These are phyloP conservation scores for Perizoma affinitatum DNA, from an alignment of 2,888 invertebrate genomes.

Conservation along the genomic window DNA sequence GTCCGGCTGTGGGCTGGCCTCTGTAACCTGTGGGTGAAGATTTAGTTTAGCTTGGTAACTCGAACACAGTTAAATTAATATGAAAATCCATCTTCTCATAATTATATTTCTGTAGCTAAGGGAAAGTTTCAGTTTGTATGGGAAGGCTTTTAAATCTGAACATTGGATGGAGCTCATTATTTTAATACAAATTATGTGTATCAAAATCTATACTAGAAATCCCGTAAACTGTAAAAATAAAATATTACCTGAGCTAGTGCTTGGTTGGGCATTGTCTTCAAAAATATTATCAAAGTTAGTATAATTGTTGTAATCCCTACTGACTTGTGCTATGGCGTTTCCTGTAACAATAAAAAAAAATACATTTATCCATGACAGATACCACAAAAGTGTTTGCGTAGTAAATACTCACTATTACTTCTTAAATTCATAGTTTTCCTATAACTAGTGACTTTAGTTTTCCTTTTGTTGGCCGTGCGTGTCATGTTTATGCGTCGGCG, in stretches of 20 bases:
- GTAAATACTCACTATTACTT: constrained; percentile 59
- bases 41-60: constrained; percentile 5
- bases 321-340: constrained; percentile 28
- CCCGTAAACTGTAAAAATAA: not conserved
- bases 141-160: too few species aligned
- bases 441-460: constrained; percentile 72
- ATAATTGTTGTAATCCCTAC: constrained; percentile 35
- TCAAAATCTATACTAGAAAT: too few species aligned
- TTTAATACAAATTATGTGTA: too few species aligned
- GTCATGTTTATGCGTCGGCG: constrained; percentile 72
- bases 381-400: too few species aligned
- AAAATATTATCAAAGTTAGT: constrained; percentile 58
- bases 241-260: constrained; percentile 85
- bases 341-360: constrained; percentile 21
- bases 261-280: constrained; percentile 84
- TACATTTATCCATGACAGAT: not conserved
- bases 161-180: too few species aligned
- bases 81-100: too few species aligned
- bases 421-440: constrained; percentile 69
- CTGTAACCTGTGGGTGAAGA: constrained; percentile 63
- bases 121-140: too few species aligned
- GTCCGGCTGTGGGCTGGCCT: constrained; percentile 68
- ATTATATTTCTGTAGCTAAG: too few species aligned
- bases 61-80: too few species aligned
- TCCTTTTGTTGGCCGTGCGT: constrained; percentile 66